Base-by-base conservation (phyloP, 2,113 vertebrate species). In the Salminus brasiliensis region DNA sequence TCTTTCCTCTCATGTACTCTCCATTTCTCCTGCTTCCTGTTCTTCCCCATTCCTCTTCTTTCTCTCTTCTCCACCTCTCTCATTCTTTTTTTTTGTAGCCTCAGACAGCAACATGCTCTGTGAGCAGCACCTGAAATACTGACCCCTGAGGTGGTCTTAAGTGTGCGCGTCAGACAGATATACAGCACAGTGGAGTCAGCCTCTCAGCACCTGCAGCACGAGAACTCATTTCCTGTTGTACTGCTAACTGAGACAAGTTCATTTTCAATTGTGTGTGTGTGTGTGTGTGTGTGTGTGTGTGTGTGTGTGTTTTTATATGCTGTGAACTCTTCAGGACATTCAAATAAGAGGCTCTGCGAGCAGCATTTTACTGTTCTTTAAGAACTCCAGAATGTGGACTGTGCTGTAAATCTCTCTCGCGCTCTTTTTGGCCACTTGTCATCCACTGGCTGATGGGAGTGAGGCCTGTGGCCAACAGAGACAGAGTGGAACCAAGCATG, bases 181-280 rank as follows among this genome's bases (percentile, higher is more conserved):
- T 84, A 86, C 12, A 72, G 81, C 73, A 63, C 68, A 80, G 84
- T 72, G 83, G 72, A 87, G 83, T 69, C 84, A 86, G 78, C 90
- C 78, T 86, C 88, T 89, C 84, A 71, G 36, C 88, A 87, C 86
- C 87, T 82, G 77, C 74, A 81, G 52, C 52, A 83, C 78, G 72
- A 39, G 36, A 69, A 81, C 69, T 88, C 80, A 86, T 86, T 88
- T 87, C 81, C 83, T 86, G 57, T 34, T 12, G 55, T 68, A 73
- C 69, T 55, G 43, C n/a, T 72, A 30, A 65, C 49, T 16, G 59
- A 65, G 78, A 87, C 68, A 83, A 85, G 80, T 86, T 89, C 10
- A 74, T 85, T 89, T 86, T 85, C 68, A 76, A 36, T 43, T 52
- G 47, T 52, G 49, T 53, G 49, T 53, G 49, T 53, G 49, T 53